Conservation (phyloP, 2,888 invertebrate species). For the Protophormia terraenovae region DNA sequence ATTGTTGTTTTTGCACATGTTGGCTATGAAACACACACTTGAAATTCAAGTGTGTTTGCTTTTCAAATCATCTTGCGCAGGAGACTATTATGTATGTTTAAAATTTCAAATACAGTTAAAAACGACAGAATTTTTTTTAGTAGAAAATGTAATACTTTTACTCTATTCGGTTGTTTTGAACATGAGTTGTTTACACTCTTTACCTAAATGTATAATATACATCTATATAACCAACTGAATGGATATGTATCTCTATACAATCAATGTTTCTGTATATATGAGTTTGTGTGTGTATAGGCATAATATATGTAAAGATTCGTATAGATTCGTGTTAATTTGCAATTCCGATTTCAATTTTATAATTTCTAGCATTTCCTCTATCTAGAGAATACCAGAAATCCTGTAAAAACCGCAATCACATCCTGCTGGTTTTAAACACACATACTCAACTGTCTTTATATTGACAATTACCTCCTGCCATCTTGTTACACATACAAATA, state of each 20-base stretch:
- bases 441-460: not conserved
- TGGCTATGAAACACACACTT: too few species aligned
- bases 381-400: conserved; percentile 57
- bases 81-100: too few species aligned
- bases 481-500: not conserved
- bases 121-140: not conserved
- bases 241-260: conserved; percentile 4
- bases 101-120: conserved; percentile 18
- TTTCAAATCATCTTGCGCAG: too few species aligned
- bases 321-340: conserved; percentile 72
- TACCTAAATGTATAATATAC: too few species aligned
- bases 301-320: not conserved
- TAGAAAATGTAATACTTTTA: not conserved
- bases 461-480: conserved; percentile 21
- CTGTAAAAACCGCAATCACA: conserved; percentile 66
- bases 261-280: not conserved
- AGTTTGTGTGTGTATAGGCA: not conserved
- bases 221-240: too few species aligned
- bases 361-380: conserved; percentile 60
- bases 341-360: conserved; percentile 70
- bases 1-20: too few species aligned
- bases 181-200: not conserved
- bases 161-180: not conserved
- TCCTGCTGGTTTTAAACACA: conserved; percentile 58
- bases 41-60: too few species aligned